phyloP scores from a whole-genome alignment of 2,797 vertebrate species.

The Brachyalestes nurse region DNA sequence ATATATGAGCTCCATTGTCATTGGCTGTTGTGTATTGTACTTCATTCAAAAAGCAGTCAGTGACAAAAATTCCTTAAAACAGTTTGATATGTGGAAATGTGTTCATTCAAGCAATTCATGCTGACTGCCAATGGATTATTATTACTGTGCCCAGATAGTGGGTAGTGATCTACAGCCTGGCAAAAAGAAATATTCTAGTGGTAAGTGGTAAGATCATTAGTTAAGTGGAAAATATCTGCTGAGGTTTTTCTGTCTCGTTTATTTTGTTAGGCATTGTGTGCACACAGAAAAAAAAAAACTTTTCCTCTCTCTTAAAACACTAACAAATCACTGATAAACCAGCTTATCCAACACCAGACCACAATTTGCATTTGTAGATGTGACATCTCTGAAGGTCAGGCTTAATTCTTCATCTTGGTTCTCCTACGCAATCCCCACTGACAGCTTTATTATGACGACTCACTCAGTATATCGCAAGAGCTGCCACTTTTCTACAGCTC shows the following conservation, averaged over 20 bases:
- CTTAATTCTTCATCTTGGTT: slow-evolving; percentile 22
- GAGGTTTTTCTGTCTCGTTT: too few species aligned
- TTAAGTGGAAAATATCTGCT: not conserved
- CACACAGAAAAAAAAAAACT: not conserved
- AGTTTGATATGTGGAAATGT: too few species aligned
- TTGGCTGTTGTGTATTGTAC: too few species aligned
- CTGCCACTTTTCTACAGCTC: slow-evolving; percentile 42
- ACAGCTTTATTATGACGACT: slow-evolving; percentile 59
- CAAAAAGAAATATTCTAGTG: not conserved
- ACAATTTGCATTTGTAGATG: slow-evolving; percentile 28
- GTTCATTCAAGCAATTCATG: too few species aligned
- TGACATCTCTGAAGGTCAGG: slow-evolving; percentile 19
- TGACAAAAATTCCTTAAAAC: too few species aligned
- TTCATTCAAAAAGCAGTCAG: too few species aligned
- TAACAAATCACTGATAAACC: slow-evolving; percentile 32
- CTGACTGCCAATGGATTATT: not conserved
- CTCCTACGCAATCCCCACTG: slow-evolving; percentile 10
- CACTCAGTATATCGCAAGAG: slow-evolving; percentile 30
- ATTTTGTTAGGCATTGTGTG: not conserved
- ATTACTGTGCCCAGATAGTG: not conserved
- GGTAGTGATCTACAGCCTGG: not conserved
- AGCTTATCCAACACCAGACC: slow-evolving; percentile 20
- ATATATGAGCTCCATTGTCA: too few species aligned
- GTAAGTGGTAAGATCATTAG: not conserved
- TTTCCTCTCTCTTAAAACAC: not conserved